phyloP scores from a whole-genome alignment of 1,140 invertebrate species.

The Brachionus paranguensis region DNA sequence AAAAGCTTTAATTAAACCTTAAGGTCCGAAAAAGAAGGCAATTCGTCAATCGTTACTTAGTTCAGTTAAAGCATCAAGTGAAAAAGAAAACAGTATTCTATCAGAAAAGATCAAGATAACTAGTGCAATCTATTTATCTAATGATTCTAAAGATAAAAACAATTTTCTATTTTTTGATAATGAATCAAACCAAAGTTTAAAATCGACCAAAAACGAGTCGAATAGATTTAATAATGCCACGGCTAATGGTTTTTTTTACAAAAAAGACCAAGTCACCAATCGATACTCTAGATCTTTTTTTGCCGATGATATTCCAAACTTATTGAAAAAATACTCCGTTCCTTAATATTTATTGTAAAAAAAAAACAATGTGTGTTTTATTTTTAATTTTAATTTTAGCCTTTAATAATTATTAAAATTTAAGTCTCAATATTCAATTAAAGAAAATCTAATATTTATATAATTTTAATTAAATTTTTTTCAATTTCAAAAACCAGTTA shows the following conservation, averaged over 20 bases:
- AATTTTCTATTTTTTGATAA: neutral
- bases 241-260: neutral
- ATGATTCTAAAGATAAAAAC: neutral
- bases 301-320: conserved; percentile 15
- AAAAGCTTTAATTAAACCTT: neutral
- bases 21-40: conserved; percentile 17
- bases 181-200: neutral
- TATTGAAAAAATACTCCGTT: conserved; percentile 38
- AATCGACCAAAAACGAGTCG: neutral
- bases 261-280: neutral
- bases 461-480: too few relatives aligned
- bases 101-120: conserved; percentile 5
- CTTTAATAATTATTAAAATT: neutral
- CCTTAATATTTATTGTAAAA: neutral
- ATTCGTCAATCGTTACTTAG: conserved; percentile 29
- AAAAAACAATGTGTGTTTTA: neutral
- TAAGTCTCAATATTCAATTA: too few relatives aligned
- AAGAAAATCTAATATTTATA: too few relatives aligned
- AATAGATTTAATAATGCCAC: neutral
- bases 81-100: neutral
- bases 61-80: neutral
- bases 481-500: too few relatives aligned
- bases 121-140: neutral
- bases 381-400: neutral
- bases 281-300: conserved; percentile 12